Evolutionary conservation across 2,797 vertebrate genomes (phyloP), one percentile per base, ranked within the genome.

Genomic region (Peromyscus aztecus): DNA sequence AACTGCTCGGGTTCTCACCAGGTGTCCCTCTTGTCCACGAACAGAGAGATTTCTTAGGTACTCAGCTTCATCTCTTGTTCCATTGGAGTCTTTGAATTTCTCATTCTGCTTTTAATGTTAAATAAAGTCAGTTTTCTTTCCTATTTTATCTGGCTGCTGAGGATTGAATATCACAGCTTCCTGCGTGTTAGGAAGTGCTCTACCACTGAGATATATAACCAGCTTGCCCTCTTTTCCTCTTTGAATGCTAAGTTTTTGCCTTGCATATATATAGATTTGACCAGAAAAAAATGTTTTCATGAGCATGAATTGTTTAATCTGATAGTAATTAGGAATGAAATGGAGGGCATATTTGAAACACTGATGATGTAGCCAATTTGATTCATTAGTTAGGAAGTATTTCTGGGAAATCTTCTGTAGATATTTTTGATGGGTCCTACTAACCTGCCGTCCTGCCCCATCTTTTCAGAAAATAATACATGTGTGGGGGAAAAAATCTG

Each of bases 221-320:
- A 31, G 3, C 11, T 17, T 19, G 52, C 52, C 52, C 9, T 9
- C 65, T 21, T 37, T 34, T 4, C 8, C 65, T 78, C 12, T 87
- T 87, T 86, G 91, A 97, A 89, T 80, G 23, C 6, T 81, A 6
- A 43, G 59, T 92, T 95, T 67, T 61, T 84, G 37, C 40, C 61
- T 65, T 73, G 37, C 71, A 27, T 52, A 11, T 87, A 23, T 59
- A 57, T 91, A 37, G 73, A 27, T 91, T 93, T 96, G 49, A 96
- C 85, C 84, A 65, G 49, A n/a, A 23, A 52, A 95, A 65, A 91
- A 90, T 76, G 5, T 76, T 92, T 69, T 75, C 57, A 96, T 85
- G 80, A 63, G 9, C 83, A 96, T 85, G 87, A 73, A 87, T 95
- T 93, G 37, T 88, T 88, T 96, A n/a, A 91, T 88, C 65, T 78